Percentiles rank a stretch among this genome's conserved stretches.
Conservation (phyloP, 2,113 vertebrate genomes). For the Lates calcarifer region DNA sequence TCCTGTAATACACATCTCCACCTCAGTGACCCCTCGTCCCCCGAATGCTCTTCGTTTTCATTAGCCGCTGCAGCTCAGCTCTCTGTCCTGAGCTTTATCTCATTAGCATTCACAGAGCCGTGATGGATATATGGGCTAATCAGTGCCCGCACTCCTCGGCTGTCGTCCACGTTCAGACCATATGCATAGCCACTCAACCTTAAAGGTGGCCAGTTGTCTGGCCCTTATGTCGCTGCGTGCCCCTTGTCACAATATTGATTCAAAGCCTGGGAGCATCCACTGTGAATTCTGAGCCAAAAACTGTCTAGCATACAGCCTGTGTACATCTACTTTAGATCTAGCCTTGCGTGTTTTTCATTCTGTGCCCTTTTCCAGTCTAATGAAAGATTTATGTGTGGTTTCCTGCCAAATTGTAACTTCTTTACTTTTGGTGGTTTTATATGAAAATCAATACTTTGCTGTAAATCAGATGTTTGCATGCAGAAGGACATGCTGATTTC, state of each 20-base stretch:
- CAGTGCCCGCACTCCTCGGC: conserved; percentile 67
- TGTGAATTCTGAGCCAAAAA: conserved; percentile 48
- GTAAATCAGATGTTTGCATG: background rate
- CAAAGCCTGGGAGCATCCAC: conserved; percentile 33
- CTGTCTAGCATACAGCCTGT: conserved; percentile 35
- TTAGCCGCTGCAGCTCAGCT: conserved; percentile 44
- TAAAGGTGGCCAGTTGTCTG: conserved; percentile 78
- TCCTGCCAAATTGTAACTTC: conserved; percentile 10
- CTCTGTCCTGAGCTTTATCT: conserved; percentile 38
- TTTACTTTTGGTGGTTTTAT: conserved; percentile 11
- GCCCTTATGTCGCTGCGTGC: conserved; percentile 71
- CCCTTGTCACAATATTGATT: conserved; percentile 61
- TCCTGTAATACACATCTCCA: conserved; percentile 60
- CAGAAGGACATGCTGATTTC: background rate
- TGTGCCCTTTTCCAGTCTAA: conserved; percentile 4
- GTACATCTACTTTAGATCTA: conserved; percentile 35
- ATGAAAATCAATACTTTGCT: conserved; percentile 11
- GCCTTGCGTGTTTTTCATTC: conserved; percentile 41
- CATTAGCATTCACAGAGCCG: conserved; percentile 73
- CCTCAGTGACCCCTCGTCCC: conserved; percentile 33
- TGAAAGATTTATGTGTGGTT: conserved; percentile 22
- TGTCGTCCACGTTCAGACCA: conserved; percentile 72
- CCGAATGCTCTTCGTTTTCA: conserved; percentile 45
- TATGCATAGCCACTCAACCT: conserved; percentile 75
- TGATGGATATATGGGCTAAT: conserved; percentile 78